Base-by-base conservation (phyloP, 2,888 invertebrate species). In the Entomobrya proxima region DNA sequence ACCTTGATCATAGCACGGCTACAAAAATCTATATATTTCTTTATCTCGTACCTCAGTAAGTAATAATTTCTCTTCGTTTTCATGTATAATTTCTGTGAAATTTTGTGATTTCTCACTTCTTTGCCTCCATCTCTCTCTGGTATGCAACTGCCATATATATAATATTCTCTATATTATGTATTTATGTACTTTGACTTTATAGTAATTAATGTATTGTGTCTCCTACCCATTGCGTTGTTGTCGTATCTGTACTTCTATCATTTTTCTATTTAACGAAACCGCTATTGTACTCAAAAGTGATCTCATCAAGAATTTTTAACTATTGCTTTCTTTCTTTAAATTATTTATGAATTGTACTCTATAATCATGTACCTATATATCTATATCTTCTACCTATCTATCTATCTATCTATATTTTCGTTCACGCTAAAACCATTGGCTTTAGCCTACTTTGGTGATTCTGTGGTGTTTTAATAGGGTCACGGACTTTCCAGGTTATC, bases 381-480 rank as follows among this genome's bases (percentile, higher is more conserved):
- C 7, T 55, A 9, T 83, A 27, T 69, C 40, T 30, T 64, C 27
- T 61, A 35, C 55, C 18, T 83, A 32, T 74, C 44, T 55, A 37
- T 64, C 61, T 61, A 78, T 61, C 18, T 76, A 40, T n/a, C 40
- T 80, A 61, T 55, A 15, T 76, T 83, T 77, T 83, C 40, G 52
- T 83, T 77, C 40, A 64, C 58, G 83, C 84, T 78, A 69, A 69
- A 83, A 52, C 37, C 27, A 58, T 50, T 75, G 58, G 82, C 86
- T 86, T 86, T 24, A 55, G 86, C 86, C 78, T 86, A 77, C 61
- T 81, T 82, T 86, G 82, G 82, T 86, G 86, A 86, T 86, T 86
- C 86, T 86, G 78, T 86, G 86, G 74, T 86, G 86, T 86, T 86
- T 82, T 82, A 77, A 32, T 86, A 86, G 86, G 86, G 69, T 82